Percentiles rank a stretch among this genome's conserved stretches.
These are phyloP conservation scores for Oenanthe melanoleuca DNA, from an alignment of 2,113 vertebrate species.

Conservation along the genomic window DNA sequence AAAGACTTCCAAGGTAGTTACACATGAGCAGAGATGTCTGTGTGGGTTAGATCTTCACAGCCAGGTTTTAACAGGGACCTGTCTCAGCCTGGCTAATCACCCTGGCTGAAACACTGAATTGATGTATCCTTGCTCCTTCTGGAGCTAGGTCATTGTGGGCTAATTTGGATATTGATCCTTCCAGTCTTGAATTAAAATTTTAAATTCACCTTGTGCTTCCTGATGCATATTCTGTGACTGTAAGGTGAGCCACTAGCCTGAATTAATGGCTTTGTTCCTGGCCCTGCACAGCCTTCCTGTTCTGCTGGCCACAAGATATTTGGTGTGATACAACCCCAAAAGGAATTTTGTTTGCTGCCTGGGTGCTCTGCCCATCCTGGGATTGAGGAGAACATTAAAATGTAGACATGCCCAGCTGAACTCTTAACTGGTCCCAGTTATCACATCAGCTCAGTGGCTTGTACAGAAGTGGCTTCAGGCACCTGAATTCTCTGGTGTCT, in stretches of 20 bases:
- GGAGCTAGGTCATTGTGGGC: background rate
- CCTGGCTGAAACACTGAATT: background rate
- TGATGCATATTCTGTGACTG: background rate
- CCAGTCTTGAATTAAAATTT: background rate
- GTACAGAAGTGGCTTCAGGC: background rate
- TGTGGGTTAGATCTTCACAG: background rate
- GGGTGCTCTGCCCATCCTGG: background rate
- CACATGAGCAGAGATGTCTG: background rate
- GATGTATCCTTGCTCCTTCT: background rate
- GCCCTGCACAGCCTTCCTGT: background rate
- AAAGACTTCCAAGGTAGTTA: background rate
- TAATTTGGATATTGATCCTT: background rate
- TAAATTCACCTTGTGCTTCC: background rate
- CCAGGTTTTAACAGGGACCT: background rate
- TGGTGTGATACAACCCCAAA: background rate
- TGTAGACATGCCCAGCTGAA: background rate
- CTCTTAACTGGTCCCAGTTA: background rate
- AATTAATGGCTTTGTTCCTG: background rate
- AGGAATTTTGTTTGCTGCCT: background rate
- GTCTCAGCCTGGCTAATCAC: background rate
- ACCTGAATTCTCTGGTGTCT: background rate
- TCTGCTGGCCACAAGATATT: background rate
- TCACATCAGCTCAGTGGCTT: background rate
- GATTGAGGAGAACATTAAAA: background rate
- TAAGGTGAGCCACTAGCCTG: background rate